phyloP scores from a whole-genome alignment of 2,797 vertebrate species.

The Ceyx erithaca region DNA sequence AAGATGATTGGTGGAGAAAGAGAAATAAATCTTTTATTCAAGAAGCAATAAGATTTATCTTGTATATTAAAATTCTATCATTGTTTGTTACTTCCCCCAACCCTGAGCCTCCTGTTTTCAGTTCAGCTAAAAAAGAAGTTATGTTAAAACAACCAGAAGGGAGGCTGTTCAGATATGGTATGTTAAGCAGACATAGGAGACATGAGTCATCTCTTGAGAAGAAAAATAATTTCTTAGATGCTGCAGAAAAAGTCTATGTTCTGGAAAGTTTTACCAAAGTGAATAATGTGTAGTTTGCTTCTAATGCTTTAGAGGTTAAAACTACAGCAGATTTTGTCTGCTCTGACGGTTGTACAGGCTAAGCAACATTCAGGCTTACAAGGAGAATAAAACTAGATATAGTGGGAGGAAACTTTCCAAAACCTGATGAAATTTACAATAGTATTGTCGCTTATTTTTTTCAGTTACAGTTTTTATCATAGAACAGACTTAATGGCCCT shows the following conservation, averaged over 20 bases:
- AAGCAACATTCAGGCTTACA: slow-evolving; percentile 10
- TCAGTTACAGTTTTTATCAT: not conserved
- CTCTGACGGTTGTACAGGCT: slow-evolving; percentile 15
- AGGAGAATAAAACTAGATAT: slow-evolving; percentile 23
- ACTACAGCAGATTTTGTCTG: not conserved
- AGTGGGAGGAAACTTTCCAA: not conserved
- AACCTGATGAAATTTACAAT: slow-evolving; percentile 15
- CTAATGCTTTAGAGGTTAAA: not conserved
- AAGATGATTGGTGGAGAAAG: not conserved
- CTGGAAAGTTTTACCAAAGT: not conserved
- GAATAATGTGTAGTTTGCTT: not conserved
- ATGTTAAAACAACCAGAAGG: not conserved
- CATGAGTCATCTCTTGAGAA: not conserved
- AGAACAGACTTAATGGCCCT: not conserved
- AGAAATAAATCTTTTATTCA: not conserved
- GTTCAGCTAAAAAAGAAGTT: not conserved
- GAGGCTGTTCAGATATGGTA: not conserved
- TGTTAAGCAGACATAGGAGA: not conserved
- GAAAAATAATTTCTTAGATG: not conserved
- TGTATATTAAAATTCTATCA: not conserved
- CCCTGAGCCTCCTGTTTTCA: not conserved
- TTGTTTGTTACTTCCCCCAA: not conserved
- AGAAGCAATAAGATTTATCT: not conserved
- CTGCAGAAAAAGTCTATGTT: not conserved
- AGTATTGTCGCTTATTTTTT: not conserved